These are phyloP conservation scores for Venturia canescens DNA, from an alignment of 1,140 invertebrate species.

Conservation along the genomic window DNA sequence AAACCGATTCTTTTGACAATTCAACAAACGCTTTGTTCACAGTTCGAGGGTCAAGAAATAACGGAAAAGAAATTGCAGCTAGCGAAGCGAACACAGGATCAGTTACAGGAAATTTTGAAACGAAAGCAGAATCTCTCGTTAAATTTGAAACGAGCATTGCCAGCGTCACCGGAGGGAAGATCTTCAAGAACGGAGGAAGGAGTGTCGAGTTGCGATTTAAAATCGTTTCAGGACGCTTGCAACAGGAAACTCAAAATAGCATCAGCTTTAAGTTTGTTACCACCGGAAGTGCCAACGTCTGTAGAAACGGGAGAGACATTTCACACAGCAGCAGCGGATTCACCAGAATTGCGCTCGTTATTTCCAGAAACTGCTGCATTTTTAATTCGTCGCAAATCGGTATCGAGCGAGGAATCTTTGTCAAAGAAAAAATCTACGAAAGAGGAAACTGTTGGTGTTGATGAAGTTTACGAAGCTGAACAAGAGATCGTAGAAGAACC, in stretches of 20 bases:
- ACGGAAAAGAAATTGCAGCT: constrained; percentile 74
- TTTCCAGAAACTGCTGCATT: constrained; percentile 55
- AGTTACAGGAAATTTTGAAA: constrained; percentile 73
- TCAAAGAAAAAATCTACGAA: not conserved
- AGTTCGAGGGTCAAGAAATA: constrained; percentile 67
- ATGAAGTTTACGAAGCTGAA: not conserved
- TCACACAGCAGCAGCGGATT: constrained; percentile 81
- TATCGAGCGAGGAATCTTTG: constrained; percentile 22
- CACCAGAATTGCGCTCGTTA: constrained; percentile 63
- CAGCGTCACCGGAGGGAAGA: constrained; percentile 63
- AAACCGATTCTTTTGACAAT: not conserved
- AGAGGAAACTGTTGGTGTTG: not conserved
- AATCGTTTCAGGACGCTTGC: constrained; percentile 61
- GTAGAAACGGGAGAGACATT: constrained; percentile 83
- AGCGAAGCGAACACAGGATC: constrained; percentile 76
- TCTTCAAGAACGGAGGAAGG: constrained; percentile 66
- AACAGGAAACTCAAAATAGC: constrained; percentile 72
- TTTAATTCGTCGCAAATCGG: constrained; percentile 25
- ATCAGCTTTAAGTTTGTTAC: constrained; percentile 67
- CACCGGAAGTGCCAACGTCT: constrained; percentile 68
- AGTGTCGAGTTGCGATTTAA: constrained; percentile 62
- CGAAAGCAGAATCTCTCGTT: constrained; percentile 74
- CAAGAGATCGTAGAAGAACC: not conserved
- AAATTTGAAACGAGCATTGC: constrained; percentile 69
- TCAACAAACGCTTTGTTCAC: constrained; percentile 22